A percentile compares a stretch with the other conserved stretches of the same genome.
These are phyloP conservation scores for Syngnathus typhle DNA, from an alignment of 2,113 vertebrate genomes.

Conservation along the genomic window DNA sequence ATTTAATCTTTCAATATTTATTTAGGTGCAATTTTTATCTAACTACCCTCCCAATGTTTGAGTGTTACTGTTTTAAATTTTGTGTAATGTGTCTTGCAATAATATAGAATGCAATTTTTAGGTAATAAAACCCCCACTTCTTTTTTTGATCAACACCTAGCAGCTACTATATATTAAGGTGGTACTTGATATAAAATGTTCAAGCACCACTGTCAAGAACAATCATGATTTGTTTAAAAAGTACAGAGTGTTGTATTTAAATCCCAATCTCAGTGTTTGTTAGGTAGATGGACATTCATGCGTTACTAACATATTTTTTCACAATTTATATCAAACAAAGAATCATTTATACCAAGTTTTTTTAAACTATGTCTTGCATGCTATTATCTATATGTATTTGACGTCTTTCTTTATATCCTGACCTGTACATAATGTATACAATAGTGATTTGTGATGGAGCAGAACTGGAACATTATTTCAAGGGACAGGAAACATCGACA, in stretches of 20 bases:
- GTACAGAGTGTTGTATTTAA: slow-evolving; percentile 42
- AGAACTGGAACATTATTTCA: neutral
- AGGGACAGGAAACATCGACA: slow-evolving; percentile 3
- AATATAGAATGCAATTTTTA: neutral
- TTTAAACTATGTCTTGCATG: slow-evolving; percentile 36
- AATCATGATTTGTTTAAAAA: slow-evolving; percentile 9
- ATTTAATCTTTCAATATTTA: neutral
- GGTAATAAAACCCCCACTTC: neutral
- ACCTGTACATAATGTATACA: slow-evolving; percentile 15
- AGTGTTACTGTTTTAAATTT: neutral
- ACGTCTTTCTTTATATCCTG: neutral
- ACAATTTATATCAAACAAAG: slow-evolving; percentile 18
- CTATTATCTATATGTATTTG: slow-evolving; percentile 9
- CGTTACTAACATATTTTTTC: slow-evolving; percentile 29
- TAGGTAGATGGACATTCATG: neutral
- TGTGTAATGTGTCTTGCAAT: neutral
- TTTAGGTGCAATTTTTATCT: neutral
- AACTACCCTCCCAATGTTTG: neutral
- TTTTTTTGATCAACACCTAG: neutral
- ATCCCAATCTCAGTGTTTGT: slow-evolving; percentile 10
- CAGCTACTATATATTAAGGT: neutral
- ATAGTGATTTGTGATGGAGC: slow-evolving; percentile 1
- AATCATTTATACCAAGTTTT: slow-evolving; percentile 12
- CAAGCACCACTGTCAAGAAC: neutral
- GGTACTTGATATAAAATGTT: slow-evolving; percentile 2